Percentiles rank a stretch among this genome's conserved stretches.
phyloP scores from a whole-genome alignment of 2,888 invertebrate genomes.

The Iselma pallidipennis region DNA sequence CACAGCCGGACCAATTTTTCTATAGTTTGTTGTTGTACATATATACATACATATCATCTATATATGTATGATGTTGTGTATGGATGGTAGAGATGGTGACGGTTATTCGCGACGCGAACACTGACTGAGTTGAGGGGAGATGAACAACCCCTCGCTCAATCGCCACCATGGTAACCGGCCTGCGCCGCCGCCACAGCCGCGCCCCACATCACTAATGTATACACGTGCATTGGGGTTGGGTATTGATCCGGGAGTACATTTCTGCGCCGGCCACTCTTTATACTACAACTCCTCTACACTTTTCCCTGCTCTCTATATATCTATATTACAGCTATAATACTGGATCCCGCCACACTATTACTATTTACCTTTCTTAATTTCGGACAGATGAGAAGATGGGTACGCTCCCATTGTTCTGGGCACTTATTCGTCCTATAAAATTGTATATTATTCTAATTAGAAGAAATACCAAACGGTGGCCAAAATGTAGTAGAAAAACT shows the following conservation, averaged over 20 bases:
- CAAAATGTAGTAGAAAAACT: no score
- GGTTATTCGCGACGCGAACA: constrained; percentile 57
- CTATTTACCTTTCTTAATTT: constrained; percentile 30
- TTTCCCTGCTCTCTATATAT: no score
- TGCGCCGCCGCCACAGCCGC: constrained; percentile 56
- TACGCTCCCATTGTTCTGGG: constrained; percentile 30
- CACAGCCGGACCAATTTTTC: constrained; percentile 61
- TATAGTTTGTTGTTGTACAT: neutral
- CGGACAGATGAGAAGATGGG: constrained; percentile 37
- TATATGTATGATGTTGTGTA: constrained; percentile 26
- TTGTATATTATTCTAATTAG: no score
- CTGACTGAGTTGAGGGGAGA: constrained; percentile 60
- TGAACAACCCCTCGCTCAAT: constrained; percentile 48
- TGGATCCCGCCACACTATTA: constrained; percentile 1
- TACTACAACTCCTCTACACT: constrained; percentile 2
- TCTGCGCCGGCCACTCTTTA: constrained; percentile 15
- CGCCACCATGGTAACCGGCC: constrained; percentile 55
- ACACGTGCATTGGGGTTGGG: constrained; percentile 48
- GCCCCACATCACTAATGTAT: constrained; percentile 57
- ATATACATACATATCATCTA: neutral
- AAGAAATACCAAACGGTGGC: no score
- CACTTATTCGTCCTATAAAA: constrained; percentile 12
- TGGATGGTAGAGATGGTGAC: constrained; percentile 47
- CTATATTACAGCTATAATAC: no score
- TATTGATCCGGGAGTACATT: constrained; percentile 41